Evolutionary conservation across 2,113 vertebrate species (phyloP).

Genomic region (Pteruthius melanotis): DNA sequence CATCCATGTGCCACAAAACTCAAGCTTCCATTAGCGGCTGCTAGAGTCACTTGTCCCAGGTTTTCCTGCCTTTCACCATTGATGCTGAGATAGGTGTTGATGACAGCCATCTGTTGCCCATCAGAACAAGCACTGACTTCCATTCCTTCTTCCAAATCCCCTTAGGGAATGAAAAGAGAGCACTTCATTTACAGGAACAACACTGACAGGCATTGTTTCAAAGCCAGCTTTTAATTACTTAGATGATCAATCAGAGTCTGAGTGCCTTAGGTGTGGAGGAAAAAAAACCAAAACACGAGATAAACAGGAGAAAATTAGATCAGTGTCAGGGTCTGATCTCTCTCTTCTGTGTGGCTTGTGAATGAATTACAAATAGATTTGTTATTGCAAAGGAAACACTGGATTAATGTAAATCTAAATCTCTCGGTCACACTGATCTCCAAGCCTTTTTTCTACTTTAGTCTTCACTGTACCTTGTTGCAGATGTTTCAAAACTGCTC

Average conservation of each 20-base stretch:
- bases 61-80: slow-evolving; percentile 24
- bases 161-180: slow-evolving; percentile 2
- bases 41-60: slow-evolving; percentile 62
- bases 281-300: neutral
- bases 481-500: neutral
- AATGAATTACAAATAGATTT: neutral
- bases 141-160: slow-evolving; percentile 68
- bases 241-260: neutral
- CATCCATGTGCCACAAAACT: slow-evolving; percentile 68
- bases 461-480: neutral
- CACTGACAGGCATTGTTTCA: neutral
- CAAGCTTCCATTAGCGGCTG: slow-evolving; percentile 71
- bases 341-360: neutral
- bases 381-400: neutral
- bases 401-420: neutral
- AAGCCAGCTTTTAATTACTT: neutral
- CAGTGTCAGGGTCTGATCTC: neutral
- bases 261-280: neutral
- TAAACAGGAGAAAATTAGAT: neutral
- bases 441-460: neutral
- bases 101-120: neutral
- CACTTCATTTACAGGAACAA: neutral
- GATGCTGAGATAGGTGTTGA: slow-evolving; percentile 63
- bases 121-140: slow-evolving; percentile 65
- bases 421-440: neutral